Evolutionary conservation across 2,888 invertebrate species (phyloP), one percentile per base, ranked within the genome.

Genomic region (Euclidia mi): DNA sequence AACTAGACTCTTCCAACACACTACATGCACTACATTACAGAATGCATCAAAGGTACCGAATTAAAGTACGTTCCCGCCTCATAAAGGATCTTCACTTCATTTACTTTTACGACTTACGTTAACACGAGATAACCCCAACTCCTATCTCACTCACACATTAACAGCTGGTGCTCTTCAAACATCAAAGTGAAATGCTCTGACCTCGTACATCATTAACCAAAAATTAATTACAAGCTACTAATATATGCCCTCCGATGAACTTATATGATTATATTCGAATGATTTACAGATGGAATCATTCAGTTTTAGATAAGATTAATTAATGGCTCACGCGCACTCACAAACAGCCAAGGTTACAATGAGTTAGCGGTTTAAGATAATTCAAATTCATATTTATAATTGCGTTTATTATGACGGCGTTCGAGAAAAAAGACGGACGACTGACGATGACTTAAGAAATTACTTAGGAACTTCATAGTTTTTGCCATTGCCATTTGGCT

Each of bases 281-380:
- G 50, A 62, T 57, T 65, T 45, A 56, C 41, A 41, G 34, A 38
- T 45, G 4, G 31, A 50, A 57, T 43, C 35, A 20, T 10, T 15
- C 7, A 29, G n/a, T 52, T 46, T 56, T 50, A 50, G 35, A 68
- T 56, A 17, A 50, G 55, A 31, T 45, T 64, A 49, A 73, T 69
- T 62, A 29, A 31, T 42, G 44, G 37, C 31, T 45, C 52, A 50
- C n/a, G 32, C n/a, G 32, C 42, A 38, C 45, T 32, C 44, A 48
- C 35, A 29, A 29, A 32, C 2, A 32, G 40, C 34, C 12, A 52
- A 56, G 40, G 52, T 37, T 38, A 11, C 12, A 20, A 41, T 56
- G 38, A 59, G 2, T 25, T 48, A 28, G 32, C 37, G 38, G 15
- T 46, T 64, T 32, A 35, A 11, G 29, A 29, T n/a, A n/a, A n/a